These are phyloP conservation scores for Theropithecus gelada DNA, from an alignment of 2,113 vertebrate species.

Conservation along the genomic window DNA sequence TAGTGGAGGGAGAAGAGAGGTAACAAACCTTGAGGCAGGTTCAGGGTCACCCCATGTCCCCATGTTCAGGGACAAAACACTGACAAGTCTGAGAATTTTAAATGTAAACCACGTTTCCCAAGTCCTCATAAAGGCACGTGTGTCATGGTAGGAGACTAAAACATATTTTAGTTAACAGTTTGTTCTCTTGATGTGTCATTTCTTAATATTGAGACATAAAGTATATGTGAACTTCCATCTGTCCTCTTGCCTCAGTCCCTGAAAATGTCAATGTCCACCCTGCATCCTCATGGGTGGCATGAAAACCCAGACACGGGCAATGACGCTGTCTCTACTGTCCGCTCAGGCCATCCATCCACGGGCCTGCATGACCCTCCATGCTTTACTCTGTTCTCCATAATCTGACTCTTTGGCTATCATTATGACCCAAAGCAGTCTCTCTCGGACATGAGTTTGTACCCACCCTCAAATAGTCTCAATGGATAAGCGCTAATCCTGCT, in stretches of 20 bases:
- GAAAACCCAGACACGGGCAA: background rate
- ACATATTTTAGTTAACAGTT: background rate
- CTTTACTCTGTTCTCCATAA: background rate
- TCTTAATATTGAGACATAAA: background rate
- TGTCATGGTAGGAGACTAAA: background rate
- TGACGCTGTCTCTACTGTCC: too few relatives aligned
- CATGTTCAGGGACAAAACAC: background rate
- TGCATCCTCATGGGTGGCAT: background rate
- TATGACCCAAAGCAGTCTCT: background rate
- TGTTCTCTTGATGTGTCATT: background rate
- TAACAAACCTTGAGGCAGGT: background rate
- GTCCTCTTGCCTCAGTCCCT: background rate
- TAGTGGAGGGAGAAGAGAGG: background rate
- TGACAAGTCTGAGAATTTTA: background rate
- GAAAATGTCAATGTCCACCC: background rate
- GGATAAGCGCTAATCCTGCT: background rate
- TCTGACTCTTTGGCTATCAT: background rate
- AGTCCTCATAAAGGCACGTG: background rate
- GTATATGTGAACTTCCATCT: background rate
- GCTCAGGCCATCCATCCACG: background rate
- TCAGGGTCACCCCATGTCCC: background rate
- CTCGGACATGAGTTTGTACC: background rate
- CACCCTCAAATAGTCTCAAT: accelerated
- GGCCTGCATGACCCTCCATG: too few relatives aligned
- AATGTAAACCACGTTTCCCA: background rate